Evolutionary conservation across 2,888 invertebrate species (phyloP).

Genomic region (Caenorhabditis zanzibari): DNA sequence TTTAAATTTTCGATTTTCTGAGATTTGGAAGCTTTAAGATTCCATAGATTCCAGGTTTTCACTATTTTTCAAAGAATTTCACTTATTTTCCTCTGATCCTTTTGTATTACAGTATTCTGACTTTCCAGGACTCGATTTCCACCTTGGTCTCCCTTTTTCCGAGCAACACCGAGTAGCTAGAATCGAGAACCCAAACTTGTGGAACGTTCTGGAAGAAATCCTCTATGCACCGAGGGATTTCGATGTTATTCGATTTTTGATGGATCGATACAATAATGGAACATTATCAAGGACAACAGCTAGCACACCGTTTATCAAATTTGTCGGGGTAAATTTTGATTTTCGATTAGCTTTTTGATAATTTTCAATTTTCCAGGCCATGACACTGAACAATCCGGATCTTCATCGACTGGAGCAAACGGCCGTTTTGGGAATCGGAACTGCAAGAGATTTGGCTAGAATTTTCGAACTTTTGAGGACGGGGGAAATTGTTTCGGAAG

Average conservation of each 20-base stretch:
- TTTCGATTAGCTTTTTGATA: background rate
- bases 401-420: conserved; percentile 76
- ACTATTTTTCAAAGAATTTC: too few relatives aligned
- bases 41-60: too few relatives aligned
- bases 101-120: too few relatives aligned
- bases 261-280: conserved; percentile 52
- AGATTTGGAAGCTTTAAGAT: too few relatives aligned
- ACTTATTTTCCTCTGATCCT: too few relatives aligned
- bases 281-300: conserved; percentile 48
- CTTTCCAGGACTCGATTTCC: conserved; percentile 73
- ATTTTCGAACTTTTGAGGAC: conserved; percentile 70
- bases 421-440: conserved; percentile 77
- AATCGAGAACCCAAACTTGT: conserved; percentile 65
- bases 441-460: conserved; percentile 74
- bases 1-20: background rate
- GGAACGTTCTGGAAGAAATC: conserved; percentile 65
- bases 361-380: conserved; percentile 35
- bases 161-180: conserved; percentile 74
- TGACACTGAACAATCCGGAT: conserved; percentile 80
- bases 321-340: conserved; percentile 42
- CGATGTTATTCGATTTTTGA: conserved; percentile 53
- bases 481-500: conserved; percentile 51
- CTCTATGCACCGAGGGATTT: conserved; percentile 59
- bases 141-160: conserved; percentile 72
- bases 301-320: conserved; percentile 64